phyloP scores from a whole-genome alignment of 2,888 invertebrate genomes.

The Smittia sp. region DNA sequence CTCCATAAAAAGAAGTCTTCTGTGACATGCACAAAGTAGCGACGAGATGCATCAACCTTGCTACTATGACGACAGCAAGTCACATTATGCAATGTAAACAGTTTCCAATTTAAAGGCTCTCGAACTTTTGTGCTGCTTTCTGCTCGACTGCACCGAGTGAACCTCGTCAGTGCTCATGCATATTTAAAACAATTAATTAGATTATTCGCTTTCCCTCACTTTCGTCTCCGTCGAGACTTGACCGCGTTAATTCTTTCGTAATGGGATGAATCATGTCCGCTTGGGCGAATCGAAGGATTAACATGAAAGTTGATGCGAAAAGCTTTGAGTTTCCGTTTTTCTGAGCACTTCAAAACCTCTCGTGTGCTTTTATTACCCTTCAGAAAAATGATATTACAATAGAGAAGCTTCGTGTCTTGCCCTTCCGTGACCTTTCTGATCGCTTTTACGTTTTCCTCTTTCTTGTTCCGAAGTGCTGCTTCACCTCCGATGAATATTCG shows the following conservation, averaged over 20 bases:
- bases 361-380: background rate
- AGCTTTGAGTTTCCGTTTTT: too few species aligned
- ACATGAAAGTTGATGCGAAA: too few species aligned
- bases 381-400: background rate
- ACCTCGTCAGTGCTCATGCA: background rate
- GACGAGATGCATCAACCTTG: background rate
- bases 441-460: background rate
- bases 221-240: background rate
- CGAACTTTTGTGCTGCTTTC: constrained; percentile 3
- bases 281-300: too few species aligned
- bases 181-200: constrained; percentile 4
- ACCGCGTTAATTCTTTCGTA: background rate
- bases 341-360: too few species aligned
- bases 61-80: constrained; percentile 12
- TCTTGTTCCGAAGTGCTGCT: background rate
- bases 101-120: constrained; percentile 1
- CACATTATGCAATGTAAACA: constrained; percentile 8
- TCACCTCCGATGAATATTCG: background rate
- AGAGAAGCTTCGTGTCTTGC: background rate
- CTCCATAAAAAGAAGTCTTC: background rate
- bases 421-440: background rate
- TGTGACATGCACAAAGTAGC: background rate
- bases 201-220: background rate
- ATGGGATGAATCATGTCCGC: too few species aligned
- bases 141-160: background rate